Percentiles rank a stretch among this genome's conserved stretches.
Conservation (phyloP, 2,113 vertebrate species). For the Pyxicephalus adspersus region DNA sequence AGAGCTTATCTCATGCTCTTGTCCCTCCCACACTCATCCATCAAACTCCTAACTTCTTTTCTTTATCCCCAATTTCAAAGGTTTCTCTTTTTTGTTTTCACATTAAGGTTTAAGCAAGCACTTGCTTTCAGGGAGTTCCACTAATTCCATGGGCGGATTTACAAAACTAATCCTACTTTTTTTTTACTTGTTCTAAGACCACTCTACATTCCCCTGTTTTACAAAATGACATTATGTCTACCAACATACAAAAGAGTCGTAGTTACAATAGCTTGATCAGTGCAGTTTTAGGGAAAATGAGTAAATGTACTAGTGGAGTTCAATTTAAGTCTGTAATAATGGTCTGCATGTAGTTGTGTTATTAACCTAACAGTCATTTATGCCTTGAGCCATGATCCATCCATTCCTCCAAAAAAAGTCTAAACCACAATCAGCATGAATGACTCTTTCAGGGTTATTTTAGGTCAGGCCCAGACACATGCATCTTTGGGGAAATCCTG, state of each 20-base stretch:
- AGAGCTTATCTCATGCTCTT: slow-evolving; percentile 36
- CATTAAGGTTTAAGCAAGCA: slow-evolving; percentile 48
- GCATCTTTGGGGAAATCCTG: not conserved
- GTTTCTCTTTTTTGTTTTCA: slow-evolving; percentile 43
- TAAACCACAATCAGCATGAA: slow-evolving; percentile 6
- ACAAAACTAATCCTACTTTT: slow-evolving; percentile 50
- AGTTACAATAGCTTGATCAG: not conserved
- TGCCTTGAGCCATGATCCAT: slow-evolving; percentile 41
- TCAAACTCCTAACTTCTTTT: slow-evolving; percentile 45
- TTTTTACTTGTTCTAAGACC: slow-evolving; percentile 37
- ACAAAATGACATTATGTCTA: slow-evolving; percentile 41
- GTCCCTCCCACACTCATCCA: slow-evolving; percentile 36
- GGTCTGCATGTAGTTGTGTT: slow-evolving; percentile 32
- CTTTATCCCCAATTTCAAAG: slow-evolving; percentile 46
- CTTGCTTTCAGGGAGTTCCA: slow-evolving; percentile 34
- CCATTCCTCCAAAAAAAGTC: slow-evolving; percentile 32
- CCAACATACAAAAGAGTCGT: slow-evolving; percentile 5
- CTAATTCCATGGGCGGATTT: slow-evolving; percentile 44
- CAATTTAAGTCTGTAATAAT: slow-evolving; percentile 17
- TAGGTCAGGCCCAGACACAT: slow-evolving; percentile 43
- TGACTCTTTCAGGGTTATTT: slow-evolving; percentile 33
- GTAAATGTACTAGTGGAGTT: not conserved
- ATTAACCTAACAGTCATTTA: slow-evolving; percentile 45
- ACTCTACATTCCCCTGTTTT: slow-evolving; percentile 48
- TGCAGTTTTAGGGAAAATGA: not conserved